Evolutionary conservation across 1,140 invertebrate species (phyloP), one percentile per base, ranked within the genome.

Genomic region (Neodiprion lecontei): DNA sequence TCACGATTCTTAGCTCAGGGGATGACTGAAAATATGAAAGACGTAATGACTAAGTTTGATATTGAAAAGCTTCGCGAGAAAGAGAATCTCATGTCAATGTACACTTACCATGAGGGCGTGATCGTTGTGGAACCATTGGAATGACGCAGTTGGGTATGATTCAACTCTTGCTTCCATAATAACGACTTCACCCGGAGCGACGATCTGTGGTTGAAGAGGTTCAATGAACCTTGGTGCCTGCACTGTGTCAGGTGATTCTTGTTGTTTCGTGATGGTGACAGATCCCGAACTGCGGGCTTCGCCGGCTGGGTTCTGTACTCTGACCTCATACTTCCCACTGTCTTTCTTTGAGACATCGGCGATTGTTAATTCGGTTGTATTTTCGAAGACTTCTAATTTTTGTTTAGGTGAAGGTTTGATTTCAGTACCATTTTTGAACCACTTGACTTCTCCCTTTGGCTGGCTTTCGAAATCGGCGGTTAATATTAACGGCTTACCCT

Each of bases 361-460:
- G 74, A 97, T 92, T 79, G 85, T 90, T 4, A 98, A 88, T 73
- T 88, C 92, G 14, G 92, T 94, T 81, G 86, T 93, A 76, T 88
- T 92, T 67, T 93, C 91, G 67, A 91, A 90, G n/a, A 90, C 92
- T 67, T 88, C 86, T 49, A 95, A 92, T 49, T 89, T 84, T 76
- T 90, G 91, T 77, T 94, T 92, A 74, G 95, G 91, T 75, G 91
- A 91, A 74, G 92, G 85, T 77, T 90, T 85, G 28, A 99, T 91
- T 83, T 94, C 92, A 78, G 95, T 92, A 53, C 94, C 95, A 87
- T 99, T 97, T 79, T 94, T 93, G 79, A 92, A 95, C 97, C 97
- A 99, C 82, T 92, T 93, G 8, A 98, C 91, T 84, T 93, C 92
- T 14, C 93, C 92, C 75, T 91, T 88, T 3, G 94, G 92, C 68